Percentiles rank a stretch among this genome's conserved stretches.
Evolutionary conservation across 2,113 vertebrate species (phyloP).

Genomic region (Bubo blakistoni): DNA sequence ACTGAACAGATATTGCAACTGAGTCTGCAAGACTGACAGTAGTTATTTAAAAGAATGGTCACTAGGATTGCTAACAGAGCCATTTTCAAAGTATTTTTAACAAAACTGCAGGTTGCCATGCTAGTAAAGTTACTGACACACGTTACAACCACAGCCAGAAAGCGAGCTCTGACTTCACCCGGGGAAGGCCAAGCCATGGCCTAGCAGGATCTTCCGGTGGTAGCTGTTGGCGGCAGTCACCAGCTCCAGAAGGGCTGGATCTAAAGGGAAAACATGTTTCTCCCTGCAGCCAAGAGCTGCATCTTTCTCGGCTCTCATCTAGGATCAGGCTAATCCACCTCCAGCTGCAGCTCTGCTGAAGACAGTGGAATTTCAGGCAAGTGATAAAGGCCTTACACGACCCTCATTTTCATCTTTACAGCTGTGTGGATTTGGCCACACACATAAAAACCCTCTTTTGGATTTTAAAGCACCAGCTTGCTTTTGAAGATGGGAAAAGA

Average conservation of each 20-base stretch:
- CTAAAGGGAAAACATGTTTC: not conserved
- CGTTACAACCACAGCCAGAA: not conserved
- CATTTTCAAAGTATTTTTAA: not conserved
- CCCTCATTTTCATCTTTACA: not conserved
- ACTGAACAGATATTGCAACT: not conserved
- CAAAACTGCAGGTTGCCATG: not conserved
- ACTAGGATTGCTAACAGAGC: not conserved
- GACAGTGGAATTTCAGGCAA: not conserved
- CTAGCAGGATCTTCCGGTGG: not conserved
- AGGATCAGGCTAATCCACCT: not conserved
- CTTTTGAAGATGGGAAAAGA: not conserved
- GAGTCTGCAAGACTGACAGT: not conserved
- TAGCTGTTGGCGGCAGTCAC: not conserved
- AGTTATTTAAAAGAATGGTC: not conserved
- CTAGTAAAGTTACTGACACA: not conserved
- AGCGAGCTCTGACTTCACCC: not conserved
- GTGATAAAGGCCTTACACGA: not conserved
- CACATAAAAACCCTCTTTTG: not conserved
- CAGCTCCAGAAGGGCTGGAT: not conserved
- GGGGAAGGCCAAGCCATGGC: rapidly evolving
- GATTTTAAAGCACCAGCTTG: not conserved
- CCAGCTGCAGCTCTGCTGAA: not conserved
- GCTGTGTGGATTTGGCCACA: not conserved
- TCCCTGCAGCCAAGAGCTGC: not conserved
- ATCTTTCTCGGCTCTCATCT: not conserved